Percentiles rank a stretch among this genome's conserved stretches.
Conservation (phyloP, 2,888 invertebrate species). For the Halictus ligatus region DNA sequence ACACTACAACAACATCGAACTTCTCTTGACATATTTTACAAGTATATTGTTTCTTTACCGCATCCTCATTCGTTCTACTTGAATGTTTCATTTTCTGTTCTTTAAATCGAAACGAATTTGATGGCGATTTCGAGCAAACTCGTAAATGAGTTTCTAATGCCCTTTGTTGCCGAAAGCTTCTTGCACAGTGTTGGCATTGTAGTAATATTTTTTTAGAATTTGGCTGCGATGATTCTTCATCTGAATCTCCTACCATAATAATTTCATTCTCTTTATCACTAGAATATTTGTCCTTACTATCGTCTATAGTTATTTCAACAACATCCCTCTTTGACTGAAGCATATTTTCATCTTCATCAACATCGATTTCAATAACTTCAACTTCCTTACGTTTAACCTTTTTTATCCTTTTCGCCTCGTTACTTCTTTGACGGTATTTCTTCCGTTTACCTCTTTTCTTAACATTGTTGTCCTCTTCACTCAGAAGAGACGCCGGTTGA, state of each 20-base stretch:
- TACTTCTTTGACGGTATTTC: conserved; percentile 73
- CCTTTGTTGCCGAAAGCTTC: conserved; percentile 78
- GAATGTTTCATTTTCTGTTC: conserved; percentile 50
- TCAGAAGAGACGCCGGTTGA: conserved; percentile 77
- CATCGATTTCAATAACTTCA: conserved; percentile 81
- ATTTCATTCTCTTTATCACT: conserved; percentile 83
- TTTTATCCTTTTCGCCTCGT: conserved; percentile 64
- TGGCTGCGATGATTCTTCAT: conserved; percentile 73
- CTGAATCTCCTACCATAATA: conserved; percentile 82
- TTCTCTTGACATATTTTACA: conserved; percentile 81
- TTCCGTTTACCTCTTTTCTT: conserved; percentile 75
- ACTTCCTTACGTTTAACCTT: conserved; percentile 66
- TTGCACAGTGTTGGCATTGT: conserved; percentile 77
- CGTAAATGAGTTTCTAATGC: conserved; percentile 77
- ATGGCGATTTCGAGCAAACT: conserved; percentile 76
- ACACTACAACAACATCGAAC: conserved; percentile 80
- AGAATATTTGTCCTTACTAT: conserved; percentile 81
- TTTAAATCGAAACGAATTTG: conserved; percentile 59
- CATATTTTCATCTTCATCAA: conserved; percentile 75
- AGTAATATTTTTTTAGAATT: conserved; percentile 64
- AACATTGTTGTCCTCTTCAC: conserved; percentile 71
- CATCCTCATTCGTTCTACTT: conserved; percentile 45
- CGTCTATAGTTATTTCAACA: conserved; percentile 79
- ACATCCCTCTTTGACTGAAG: conserved; percentile 62
- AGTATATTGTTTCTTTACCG: conserved; percentile 73